Evolutionary conservation across 2,113 vertebrate species (phyloP), one percentile per base, ranked within the genome.

Genomic region (Chaenocephalus aceratus): DNA sequence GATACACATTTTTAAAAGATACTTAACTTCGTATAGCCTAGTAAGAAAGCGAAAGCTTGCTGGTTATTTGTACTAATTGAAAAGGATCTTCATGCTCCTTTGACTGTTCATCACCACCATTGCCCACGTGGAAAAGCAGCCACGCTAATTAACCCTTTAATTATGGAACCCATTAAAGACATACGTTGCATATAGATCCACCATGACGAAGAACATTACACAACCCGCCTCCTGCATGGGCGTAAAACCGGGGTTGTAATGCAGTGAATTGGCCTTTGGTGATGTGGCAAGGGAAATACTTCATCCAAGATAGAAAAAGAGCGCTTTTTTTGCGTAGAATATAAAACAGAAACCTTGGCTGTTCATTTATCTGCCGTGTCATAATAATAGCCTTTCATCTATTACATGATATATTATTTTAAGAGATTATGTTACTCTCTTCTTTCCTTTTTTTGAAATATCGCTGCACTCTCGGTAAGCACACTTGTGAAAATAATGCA

Each of bases 401-500:
- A 30, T 30, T 30, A 30, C 30, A 30, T 30, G 30, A 30, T 30
- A 30, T 30, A 30, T 30, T 30, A 30, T 30, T 30, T 30, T 30
- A 30, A 30, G 30, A 30, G 30, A 30, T 30, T 30, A 30, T 30
- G 30, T 87, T 81, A 61, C 77, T 15, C 56, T 26, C 2, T 6
- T 44, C 76, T 10, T 78, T 85, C 80, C 72, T 86, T 86, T 89
- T 79, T 10, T 60, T 34, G 63, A 63, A 66, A 68, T 9, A 75
- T 44, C 49, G 12, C 21, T 10, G 3, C 48, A 1, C 64, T 7
- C 10, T 30, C 6, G 86, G 91, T 94, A 82, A 92, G 89, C 65
- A 0, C 41, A 30, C 14, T 16, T 23, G 0, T 65, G 11, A 18
- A 18, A 36, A n/a, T 44, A 23, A 77, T 72, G 57, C 7, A 9